These are phyloP conservation scores for Mimachlamys varia DNA, from an alignment of 2,888 invertebrate genomes.

Conservation along the genomic window DNA sequence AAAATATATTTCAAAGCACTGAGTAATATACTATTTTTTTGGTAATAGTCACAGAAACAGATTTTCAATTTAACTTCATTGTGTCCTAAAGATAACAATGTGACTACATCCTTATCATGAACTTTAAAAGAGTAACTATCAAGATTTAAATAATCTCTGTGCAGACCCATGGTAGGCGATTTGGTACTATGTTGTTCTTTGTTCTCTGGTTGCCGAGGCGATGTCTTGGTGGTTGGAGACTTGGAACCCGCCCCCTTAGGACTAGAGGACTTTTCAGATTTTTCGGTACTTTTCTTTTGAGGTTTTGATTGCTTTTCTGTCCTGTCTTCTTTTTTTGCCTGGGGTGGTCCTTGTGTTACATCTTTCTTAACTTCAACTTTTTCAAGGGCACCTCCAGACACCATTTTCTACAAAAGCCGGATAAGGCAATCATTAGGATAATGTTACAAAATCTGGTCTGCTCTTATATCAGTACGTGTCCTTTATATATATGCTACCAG, in stretches of 20 bases:
- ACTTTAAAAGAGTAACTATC: not conserved
- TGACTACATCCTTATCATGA: too few species aligned
- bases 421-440: too few species aligned
- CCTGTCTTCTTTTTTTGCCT: not conserved
- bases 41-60: too few species aligned
- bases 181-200: not conserved
- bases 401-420: not conserved
- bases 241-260: not conserved
- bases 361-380: not conserved
- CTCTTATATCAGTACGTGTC: too few species aligned
- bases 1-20: too few species aligned
- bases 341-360: not conserved
- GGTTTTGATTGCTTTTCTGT: not conserved
- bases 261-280: not conserved
- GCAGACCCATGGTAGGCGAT: not conserved
- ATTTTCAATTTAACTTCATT: too few species aligned
- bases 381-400: conserved; percentile 3
- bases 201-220: not conserved
- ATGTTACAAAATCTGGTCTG: too few species aligned
- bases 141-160: not conserved
- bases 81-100: too few species aligned
- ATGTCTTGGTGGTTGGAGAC: not conserved
- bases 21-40: too few species aligned
- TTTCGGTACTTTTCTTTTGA: not conserved
- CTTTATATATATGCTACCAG: too few species aligned